Base-by-base conservation (phyloP, 2,113 vertebrate species). In the Mola mola region DNA sequence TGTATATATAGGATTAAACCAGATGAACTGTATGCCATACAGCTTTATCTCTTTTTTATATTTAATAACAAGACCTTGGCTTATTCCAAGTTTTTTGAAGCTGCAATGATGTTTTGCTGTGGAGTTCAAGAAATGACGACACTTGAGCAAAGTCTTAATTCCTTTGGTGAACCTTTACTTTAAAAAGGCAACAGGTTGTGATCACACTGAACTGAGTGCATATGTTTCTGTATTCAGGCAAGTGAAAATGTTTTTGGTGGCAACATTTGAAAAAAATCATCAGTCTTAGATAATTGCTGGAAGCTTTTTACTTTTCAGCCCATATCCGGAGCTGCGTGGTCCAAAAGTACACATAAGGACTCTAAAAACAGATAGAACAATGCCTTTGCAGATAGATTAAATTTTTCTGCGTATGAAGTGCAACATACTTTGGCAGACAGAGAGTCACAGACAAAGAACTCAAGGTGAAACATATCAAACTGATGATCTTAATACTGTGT, bases 401-500 rank as follows among this genome's bases (percentile, higher is more conserved):
- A 57, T 33, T 41, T 53, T 52, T 59, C 34, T 33, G 37, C 52
- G 57, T 26, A 76, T 72, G 62, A 26, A 66, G 40, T 55, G 55
- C 69, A 77, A 55, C 70, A 61, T 21, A 49, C 58, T 57, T 60
- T 42, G 8, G 34, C 43, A 78, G 73, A 46, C 67, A 75, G 68
- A 67, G 8, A 42, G 70, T 43, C 28, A 5, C 62, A 68, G 48
- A 74, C 60, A 50, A 56, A 70, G 57, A 61, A 63, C 24, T 82
- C 73, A 80, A 85, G 80, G 80, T 84, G 64, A 91, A 66, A 41
- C 52, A 17, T 83, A 90, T 91, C 87, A 41, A 0, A 1, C 21
- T 20, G 41, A 51, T 19, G 46, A 92, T 91, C 91, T 88, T 72
- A 88, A 90, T 61, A 63, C 88, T 58, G 49, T 86, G 89, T 92